Evolutionary conservation across 1,140 invertebrate species (phyloP).

Genomic region (Eufriesea mexicana): DNA sequence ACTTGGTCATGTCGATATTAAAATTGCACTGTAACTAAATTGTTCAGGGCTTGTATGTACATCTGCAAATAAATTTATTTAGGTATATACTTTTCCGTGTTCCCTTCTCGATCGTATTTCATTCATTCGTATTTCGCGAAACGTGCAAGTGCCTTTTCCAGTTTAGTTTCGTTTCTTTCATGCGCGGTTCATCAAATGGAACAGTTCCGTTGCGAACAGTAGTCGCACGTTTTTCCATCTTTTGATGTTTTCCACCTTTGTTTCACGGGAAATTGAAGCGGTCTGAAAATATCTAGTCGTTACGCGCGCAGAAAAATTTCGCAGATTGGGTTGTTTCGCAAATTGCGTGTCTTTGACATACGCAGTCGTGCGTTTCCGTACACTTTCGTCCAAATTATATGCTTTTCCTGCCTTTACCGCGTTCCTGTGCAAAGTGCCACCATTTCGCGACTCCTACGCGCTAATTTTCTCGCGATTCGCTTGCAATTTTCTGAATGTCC

Average conservation of each 20-base stretch:
- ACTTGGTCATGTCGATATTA: too few relatives aligned
- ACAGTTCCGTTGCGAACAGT: slow-evolving; percentile 10
- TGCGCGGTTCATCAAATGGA: slow-evolving; percentile 30
- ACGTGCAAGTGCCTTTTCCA: neutral
- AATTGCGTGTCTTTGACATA: neutral
- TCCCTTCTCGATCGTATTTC: too few relatives aligned
- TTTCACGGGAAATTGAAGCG: slow-evolving; percentile 27
- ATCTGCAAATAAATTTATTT: too few relatives aligned
- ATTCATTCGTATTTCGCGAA: neutral
- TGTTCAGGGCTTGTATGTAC: too few relatives aligned
- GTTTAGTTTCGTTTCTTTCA: slow-evolving; percentile 6
- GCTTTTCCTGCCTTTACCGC: neutral
- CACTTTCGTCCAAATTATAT: neutral
- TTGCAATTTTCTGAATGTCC: neutral
- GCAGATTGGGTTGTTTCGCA: slow-evolving; percentile 6
- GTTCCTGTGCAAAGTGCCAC: neutral
- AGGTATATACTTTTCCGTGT: neutral
- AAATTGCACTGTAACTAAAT: too few relatives aligned
- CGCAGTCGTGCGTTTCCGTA: too few relatives aligned
- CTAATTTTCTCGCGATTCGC: neutral
- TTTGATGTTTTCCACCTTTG: slow-evolving; percentile 44
- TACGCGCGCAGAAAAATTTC: slow-evolving; percentile 1
- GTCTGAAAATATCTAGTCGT: slow-evolving; percentile 25
- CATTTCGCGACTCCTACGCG: too few relatives aligned
- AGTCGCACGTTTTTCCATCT: slow-evolving; percentile 25